Evolutionary conservation across 2,888 invertebrate genomes (phyloP).

Genomic region (Nebria brevicollis): DNA sequence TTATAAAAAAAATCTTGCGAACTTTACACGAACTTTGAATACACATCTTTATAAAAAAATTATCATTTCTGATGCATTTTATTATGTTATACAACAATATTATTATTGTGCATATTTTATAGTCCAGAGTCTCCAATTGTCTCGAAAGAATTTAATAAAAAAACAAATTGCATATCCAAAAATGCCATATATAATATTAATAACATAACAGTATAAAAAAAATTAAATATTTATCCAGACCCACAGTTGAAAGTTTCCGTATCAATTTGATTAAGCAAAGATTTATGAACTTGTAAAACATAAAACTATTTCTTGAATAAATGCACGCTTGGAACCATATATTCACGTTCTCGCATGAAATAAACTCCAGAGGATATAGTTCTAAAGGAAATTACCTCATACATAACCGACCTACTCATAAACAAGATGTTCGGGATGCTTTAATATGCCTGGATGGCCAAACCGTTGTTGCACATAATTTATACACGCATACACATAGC

Average conservation of each 20-base stretch:
- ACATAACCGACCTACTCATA: slow-evolving; percentile 22
- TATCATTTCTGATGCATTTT: too few species aligned
- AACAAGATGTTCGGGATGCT: slow-evolving; percentile 8
- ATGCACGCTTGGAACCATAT: not conserved
- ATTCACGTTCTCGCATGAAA: not conserved
- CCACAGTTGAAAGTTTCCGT: not conserved
- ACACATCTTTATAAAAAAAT: too few species aligned
- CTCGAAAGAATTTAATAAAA: not conserved
- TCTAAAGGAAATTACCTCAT: slow-evolving; percentile 22
- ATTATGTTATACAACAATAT: too few species aligned
- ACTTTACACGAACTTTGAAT: not conserved
- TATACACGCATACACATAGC: not conserved
- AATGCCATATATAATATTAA: not conserved
- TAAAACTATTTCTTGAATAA: not conserved
- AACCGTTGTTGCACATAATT: not conserved
- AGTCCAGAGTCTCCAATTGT: too few species aligned
- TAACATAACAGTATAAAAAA: not conserved
- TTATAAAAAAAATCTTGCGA: not conserved
- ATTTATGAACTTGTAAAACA: not conserved
- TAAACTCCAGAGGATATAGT: slow-evolving; percentile 14
- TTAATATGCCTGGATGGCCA: slow-evolving; percentile 13
- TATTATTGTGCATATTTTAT: too few species aligned
- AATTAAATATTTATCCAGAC: not conserved
- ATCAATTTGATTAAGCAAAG: not conserved
- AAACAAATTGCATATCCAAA: not conserved